Conservation (phyloP, 2,113 vertebrate genomes). For the Asarcornis scutulata region DNA sequence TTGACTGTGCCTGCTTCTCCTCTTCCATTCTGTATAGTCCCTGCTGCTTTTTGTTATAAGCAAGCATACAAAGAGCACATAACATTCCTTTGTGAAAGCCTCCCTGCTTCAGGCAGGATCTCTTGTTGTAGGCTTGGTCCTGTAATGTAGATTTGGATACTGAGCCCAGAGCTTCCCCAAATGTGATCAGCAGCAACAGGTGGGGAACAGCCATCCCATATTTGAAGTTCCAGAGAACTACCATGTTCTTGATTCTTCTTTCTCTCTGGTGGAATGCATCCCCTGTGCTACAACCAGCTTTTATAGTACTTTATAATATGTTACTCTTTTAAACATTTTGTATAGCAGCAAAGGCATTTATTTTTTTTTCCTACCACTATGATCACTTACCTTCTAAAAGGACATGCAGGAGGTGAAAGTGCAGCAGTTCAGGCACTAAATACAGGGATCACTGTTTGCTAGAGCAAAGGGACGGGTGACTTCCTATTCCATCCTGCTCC, state of each 20-base stretch:
- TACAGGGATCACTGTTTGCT: background rate
- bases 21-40: background rate
- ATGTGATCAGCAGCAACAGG: background rate
- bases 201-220: background rate
- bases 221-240: background rate
- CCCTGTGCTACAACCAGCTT: background rate
- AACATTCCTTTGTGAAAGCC: background rate
- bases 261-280: background rate
- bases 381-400: background rate
- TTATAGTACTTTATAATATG: conserved; percentile 16
- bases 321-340: background rate
- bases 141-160: background rate
- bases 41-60: background rate
- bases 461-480: background rate
- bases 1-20: background rate
- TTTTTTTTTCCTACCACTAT: background rate
- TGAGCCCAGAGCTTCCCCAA: background rate
- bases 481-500: background rate
- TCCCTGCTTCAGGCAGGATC: background rate
- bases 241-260: background rate
- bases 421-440: background rate
- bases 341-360: background rate
- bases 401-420: background rate
- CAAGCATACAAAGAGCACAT: rapidly evolving
- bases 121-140: background rate